Evolutionary conservation across 2,888 invertebrate species (phyloP), one percentile per base, ranked within the genome.

Genomic region (Callosobruchus maculatus): DNA sequence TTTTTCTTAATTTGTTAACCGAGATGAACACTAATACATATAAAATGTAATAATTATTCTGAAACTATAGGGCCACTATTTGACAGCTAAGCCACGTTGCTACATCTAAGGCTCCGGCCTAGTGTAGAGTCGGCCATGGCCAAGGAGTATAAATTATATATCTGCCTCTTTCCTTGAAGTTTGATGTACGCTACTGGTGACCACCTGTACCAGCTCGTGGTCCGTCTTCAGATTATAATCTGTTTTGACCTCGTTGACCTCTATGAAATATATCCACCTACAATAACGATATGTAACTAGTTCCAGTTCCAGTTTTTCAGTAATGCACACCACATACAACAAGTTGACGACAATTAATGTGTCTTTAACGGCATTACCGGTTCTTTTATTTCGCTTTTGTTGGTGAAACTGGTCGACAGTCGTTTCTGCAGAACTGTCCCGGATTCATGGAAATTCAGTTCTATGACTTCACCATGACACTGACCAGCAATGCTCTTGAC

Each of bases 201-300:
- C 84, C 85, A 86, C 86, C 85, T 85, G 85, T 84, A 82, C 82
- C 81, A 84, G 68, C 84, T 84, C 85, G 84, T 85, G 85, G 84
- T 84, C 82, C 83, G 82, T 83, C 83, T 84, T 84, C 82, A 84
- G 85, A 85, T 85, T 83, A 81, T 84, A 83, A 85, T 85, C 85
- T 82, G 74, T 79, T 79, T 79, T 83, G 84, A 84, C 85, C 85
- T 80, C 76, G 74, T 77, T 84, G 84, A 85, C 84, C 85, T 81
- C 82, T 81, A 78, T 82, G 82, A 81, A 81, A 71, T 83, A 83
- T 84, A 82, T 83, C 82, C 84, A 84, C 84, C 84, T 84, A 84
- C 85, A 83, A 82, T 81, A 71, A 72, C 49, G 73, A 77, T 74
- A 80, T 79, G 79, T 82, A 83, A 83, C 84, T 79, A 78, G 80